Conservation (phyloP, 2,797 vertebrate species). For the Esox masquinongy region DNA sequence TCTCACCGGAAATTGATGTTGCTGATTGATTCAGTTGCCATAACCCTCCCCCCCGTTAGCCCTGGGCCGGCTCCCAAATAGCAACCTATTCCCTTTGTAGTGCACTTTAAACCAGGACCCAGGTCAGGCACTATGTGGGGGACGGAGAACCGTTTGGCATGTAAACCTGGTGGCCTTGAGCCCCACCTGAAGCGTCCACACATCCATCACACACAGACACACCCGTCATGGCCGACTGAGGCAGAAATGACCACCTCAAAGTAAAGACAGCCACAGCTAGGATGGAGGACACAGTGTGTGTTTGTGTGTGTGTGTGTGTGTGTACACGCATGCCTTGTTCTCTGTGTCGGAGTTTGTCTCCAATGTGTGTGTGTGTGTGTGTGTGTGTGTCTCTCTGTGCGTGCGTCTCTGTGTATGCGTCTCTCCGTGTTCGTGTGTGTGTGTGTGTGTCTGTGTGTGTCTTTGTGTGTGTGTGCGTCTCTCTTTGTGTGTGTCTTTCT, state of each 20-base stretch:
- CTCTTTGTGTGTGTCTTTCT: too few species aligned
- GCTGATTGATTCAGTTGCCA: constrained; percentile 36
- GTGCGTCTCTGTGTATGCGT: too few species aligned
- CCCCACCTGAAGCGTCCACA: not conserved
- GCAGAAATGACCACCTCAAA: constrained; percentile 3
- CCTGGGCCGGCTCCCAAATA: not conserved
- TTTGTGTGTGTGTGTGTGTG: not conserved
- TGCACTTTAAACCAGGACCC: not conserved
- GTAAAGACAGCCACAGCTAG: not conserved
- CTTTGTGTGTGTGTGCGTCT: too few species aligned
- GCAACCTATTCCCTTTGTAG: not conserved
- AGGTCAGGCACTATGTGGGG: not conserved
- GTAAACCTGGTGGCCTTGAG: not conserved
- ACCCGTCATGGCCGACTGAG: constrained; percentile 7
- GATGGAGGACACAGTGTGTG: constrained; percentile 13
- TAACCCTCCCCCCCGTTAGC: not conserved
- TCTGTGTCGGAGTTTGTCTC: not conserved
- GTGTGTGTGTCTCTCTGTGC: not conserved
- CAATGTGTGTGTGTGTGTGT: not conserved
- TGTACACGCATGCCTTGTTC: not conserved
- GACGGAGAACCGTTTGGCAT: not conserved
- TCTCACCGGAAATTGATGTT: constrained; percentile 45
- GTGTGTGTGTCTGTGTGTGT: too few species aligned
- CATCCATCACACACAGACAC: constrained; percentile 34
- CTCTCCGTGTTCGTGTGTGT: too few species aligned